Base-by-base conservation (phyloP, 1,140 invertebrate species). In the Lepidurus apus region DNA sequence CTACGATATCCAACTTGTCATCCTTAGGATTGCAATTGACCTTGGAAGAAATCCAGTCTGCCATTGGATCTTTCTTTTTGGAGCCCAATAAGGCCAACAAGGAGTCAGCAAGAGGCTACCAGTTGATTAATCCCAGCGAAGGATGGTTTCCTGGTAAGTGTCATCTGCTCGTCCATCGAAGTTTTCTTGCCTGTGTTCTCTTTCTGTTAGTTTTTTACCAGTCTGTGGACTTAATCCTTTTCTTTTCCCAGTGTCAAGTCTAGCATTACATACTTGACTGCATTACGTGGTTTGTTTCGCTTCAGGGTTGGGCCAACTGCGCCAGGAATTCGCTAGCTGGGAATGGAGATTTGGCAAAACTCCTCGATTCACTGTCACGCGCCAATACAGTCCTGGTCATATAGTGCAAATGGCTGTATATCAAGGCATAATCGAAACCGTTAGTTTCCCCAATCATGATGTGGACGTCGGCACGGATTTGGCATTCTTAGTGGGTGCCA, bases 341-440 rank as follows among this genome's bases (percentile, higher is more conserved):
- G 89, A 94, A 75, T 97, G 95, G 95, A 89, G 89, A 76, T 95
- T 89, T 85, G 95, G 93, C n/a, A 91, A 90, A 83, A 94, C 95
- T 1, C 95, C 95, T 1, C 90, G 90, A 82, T 98, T 97, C 84
- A 89, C 88, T 1, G 89, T 94, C 53, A 65, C 53, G 53, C 53
- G 53, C 53, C n/a, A 65, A 21, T 65, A 21, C 13, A 21, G 53
- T 13, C 53, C 21, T 65, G 13, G 21, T 65, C 5, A n/a, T 65
- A 65, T 21, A 17, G 53, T 65, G 53, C 53, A 65, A 65, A 65
- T 65, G 21, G 53, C 13, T n/a, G 53, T 65, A n/a, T 65, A 65
- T 21, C 53, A 65, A 7, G 53, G 53, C 53, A 65, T 65, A n/a
- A 17, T 65, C 53, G 53, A 65, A 65, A 21, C 53, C 7, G 7